phyloP scores from a whole-genome alignment of 1,140 invertebrate genomes.

The Pseudoatta argentina region DNA sequence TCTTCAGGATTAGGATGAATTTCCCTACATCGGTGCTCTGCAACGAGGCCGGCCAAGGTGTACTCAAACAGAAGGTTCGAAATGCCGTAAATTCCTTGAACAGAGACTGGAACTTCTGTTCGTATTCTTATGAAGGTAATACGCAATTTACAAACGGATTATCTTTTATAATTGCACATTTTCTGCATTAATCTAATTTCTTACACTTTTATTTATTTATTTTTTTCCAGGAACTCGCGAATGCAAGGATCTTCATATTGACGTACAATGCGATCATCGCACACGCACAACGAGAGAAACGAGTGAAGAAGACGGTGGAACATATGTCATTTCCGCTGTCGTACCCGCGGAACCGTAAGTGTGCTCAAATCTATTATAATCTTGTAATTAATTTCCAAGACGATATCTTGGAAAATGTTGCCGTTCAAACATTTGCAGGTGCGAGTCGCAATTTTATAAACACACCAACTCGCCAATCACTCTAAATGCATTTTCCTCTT shows the following conservation, averaged over 20 bases:
- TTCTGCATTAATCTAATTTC: neutral
- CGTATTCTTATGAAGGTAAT: slow-evolving; percentile 93
- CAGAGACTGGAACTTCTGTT: slow-evolving; percentile 97
- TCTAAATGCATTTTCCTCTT: neutral
- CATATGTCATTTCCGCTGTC: slow-evolving; percentile 92
- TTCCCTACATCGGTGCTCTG: slow-evolving; percentile 97
- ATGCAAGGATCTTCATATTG: slow-evolving; percentile 95
- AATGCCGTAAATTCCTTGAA: slow-evolving; percentile 96
- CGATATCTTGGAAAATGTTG: neutral
- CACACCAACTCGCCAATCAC: neutral
- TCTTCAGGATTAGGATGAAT: slow-evolving; percentile 96
- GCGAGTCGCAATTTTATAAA: slow-evolving; percentile 21
- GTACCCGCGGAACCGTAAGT: slow-evolving; percentile 95
- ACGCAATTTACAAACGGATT: neutral
- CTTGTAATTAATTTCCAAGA: neutral
- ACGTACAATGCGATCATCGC: slow-evolving; percentile 95
- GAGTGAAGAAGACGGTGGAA: slow-evolving; percentile 89
- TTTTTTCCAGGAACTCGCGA: slow-evolving; percentile 88
- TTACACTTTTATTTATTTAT: neutral
- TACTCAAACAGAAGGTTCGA: slow-evolving; percentile 94
- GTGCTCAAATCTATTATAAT: neutral
- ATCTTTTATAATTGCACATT: too few relatives aligned
- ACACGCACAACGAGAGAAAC: slow-evolving; percentile 83
- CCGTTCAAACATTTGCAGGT: neutral
- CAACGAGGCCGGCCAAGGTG: slow-evolving; percentile 97